Evolutionary conservation across 1,140 invertebrate genomes (phyloP).

Genomic region (Calliphora vicina): DNA sequence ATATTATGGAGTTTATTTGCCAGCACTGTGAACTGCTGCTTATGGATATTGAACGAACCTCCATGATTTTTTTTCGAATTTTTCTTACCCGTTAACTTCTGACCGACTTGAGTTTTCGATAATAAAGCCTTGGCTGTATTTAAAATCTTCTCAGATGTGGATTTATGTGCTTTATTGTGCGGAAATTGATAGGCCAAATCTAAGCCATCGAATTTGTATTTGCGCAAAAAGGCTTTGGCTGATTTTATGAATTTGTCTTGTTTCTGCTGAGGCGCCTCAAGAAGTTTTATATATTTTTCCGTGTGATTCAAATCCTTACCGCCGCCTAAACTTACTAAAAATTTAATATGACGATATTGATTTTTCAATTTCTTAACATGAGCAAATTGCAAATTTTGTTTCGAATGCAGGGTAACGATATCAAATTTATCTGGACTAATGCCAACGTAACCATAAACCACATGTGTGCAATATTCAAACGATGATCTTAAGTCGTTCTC

Average conservation of each 20-base stretch:
- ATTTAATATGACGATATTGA: slow-evolving; percentile 74
- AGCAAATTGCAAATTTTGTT: slow-evolving; percentile 72
- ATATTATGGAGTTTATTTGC: neutral
- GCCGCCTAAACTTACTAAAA: slow-evolving; percentile 81
- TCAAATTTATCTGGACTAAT: slow-evolving; percentile 77
- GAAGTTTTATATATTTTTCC: slow-evolving; percentile 61
- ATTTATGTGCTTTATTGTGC: slow-evolving; percentile 76
- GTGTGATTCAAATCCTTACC: slow-evolving; percentile 72
- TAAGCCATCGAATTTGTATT: slow-evolving; percentile 83
- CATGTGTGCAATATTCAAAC: slow-evolving; percentile 81
- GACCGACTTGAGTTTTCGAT: too few relatives aligned
- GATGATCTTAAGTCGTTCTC: slow-evolving; percentile 76
- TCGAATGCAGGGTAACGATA: slow-evolving; percentile 72
- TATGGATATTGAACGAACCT: neutral
- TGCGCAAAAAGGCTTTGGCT: slow-evolving; percentile 71
- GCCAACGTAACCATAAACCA: slow-evolving; percentile 85
- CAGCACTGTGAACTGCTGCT: neutral
- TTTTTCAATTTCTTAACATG: slow-evolving; percentile 76
- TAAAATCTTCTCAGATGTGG: slow-evolving; percentile 63
- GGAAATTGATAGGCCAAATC: slow-evolving; percentile 87
- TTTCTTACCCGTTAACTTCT: too few relatives aligned
- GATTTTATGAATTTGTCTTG: slow-evolving; percentile 78
- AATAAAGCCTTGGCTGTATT: neutral
- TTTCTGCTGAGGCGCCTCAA: slow-evolving; percentile 73
- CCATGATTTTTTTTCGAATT: too few relatives aligned